phyloP scores from a whole-genome alignment of 2,888 invertebrate genomes.

The Lithophane ornitopus region DNA sequence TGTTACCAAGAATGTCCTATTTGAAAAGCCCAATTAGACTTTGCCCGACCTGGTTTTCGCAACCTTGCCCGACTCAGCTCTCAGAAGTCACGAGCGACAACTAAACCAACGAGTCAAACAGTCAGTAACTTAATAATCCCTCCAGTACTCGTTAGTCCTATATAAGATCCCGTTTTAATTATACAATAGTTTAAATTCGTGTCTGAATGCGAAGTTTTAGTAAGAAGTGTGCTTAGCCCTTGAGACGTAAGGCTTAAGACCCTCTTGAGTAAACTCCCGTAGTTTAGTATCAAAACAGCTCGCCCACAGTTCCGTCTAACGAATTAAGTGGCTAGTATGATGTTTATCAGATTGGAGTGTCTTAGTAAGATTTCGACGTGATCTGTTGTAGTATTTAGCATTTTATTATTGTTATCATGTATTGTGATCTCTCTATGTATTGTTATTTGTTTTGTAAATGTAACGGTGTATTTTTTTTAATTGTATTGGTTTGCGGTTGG shows the following conservation, averaged over 20 bases:
- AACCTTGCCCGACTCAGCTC: not conserved
- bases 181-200: constrained; percentile 17
- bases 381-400: not conserved
- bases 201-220: constrained; percentile 24
- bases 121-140: constrained; percentile 2
- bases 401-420: not conserved
- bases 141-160: not conserved
- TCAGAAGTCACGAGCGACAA: not conserved
- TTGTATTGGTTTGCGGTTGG: not conserved
- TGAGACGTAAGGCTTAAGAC: constrained; percentile 19
- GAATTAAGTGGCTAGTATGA: not conserved
- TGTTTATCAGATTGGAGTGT: not conserved
- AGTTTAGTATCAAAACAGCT: constrained; percentile 39
- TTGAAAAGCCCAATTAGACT: not conserved
- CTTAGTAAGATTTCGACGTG: not conserved
- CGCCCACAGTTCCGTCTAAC: not conserved
- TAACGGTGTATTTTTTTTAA: not conserved
- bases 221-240: constrained; percentile 25
- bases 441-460: not conserved
- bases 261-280: constrained; percentile 32
- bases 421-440: not conserved
- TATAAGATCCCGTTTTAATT: constrained; percentile 14
- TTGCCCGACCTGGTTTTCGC: not conserved
- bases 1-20: not conserved
- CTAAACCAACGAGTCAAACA: not conserved